Conservation (phyloP, 2,888 invertebrate species). For the Agriopis aurantiaria region DNA sequence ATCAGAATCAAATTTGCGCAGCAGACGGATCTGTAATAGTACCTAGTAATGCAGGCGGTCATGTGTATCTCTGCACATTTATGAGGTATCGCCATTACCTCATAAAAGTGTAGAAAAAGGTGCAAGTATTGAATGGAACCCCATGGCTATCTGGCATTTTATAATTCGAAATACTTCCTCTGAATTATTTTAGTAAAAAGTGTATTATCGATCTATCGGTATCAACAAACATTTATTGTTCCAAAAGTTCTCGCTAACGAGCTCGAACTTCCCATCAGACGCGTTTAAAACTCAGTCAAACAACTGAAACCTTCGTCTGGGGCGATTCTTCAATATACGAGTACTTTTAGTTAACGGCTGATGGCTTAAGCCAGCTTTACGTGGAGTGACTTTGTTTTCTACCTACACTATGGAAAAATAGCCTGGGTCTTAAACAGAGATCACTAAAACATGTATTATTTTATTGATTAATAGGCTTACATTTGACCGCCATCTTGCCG, state of each 20-base stretch:
- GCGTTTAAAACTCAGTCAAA: constrained; percentile 47
- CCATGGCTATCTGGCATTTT: not conserved
- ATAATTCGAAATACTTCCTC: not conserved
- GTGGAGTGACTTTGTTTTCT: not conserved
- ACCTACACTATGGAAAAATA: no score
- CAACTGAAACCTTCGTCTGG: constrained; percentile 39
- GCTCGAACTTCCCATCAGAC: constrained; percentile 37
- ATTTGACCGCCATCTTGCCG: not conserved
- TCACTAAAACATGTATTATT: not conserved
- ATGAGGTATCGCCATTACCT: no score
- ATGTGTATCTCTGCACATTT: no score
- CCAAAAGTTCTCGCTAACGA: constrained; percentile 38
- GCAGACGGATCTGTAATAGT: no score
- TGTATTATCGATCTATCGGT: constrained; percentile 27
- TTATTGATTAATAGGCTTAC: not conserved
- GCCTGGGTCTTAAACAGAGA: not conserved
- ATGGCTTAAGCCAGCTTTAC: not conserved
- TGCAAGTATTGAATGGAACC: no score
- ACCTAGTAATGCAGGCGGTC: no score
- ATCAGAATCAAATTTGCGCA: no score
- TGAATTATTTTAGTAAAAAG: not conserved
- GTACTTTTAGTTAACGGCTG: constrained; percentile 26
- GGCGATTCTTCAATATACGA: constrained; percentile 29
- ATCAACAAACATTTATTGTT: constrained; percentile 21
- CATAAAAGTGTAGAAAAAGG: no score